phyloP scores from a whole-genome alignment of 2,113 vertebrate species.

The Sorex fumeus region DNA sequence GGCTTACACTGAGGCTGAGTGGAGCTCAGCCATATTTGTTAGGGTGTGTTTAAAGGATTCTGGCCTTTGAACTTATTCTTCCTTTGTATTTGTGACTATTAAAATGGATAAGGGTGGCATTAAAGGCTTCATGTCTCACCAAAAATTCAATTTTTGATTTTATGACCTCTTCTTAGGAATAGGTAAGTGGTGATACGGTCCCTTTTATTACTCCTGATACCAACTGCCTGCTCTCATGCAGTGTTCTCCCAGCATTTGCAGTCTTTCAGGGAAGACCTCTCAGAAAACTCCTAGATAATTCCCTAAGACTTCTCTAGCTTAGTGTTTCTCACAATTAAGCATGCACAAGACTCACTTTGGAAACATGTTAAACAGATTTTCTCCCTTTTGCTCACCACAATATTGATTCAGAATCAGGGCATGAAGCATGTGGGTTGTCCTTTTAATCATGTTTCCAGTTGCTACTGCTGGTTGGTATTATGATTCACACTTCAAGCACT shows the following conservation, averaged over 20 bases:
- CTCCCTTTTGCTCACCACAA: neutral
- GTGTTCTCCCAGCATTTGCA: neutral
- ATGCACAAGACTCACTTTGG: neutral
- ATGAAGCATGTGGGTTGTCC: neutral
- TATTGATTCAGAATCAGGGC: neutral
- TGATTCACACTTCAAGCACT: neutral
- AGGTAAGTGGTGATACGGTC: neutral
- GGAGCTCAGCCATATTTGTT: neutral
- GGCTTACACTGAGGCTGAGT: neutral
- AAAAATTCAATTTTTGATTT: slow-evolving; percentile 16
- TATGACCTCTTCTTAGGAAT: no score
- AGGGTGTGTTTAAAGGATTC: neutral
- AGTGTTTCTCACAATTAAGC: neutral
- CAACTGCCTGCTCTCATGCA: neutral
- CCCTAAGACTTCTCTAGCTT: neutral
- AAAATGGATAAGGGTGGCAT: slow-evolving; percentile 55
- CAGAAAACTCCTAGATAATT: neutral
- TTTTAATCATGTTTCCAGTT: neutral
- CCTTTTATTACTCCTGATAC: neutral
- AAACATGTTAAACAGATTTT: neutral
- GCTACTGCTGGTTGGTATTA: neutral
- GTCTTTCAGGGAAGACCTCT: neutral
- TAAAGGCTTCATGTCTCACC: neutral
- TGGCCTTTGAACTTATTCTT: neutral
- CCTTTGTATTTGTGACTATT: neutral